A percentile compares a stretch with the other conserved stretches of the same genome.
Conservation (phyloP, 2,113 vertebrate genomes). For the Myanophis thanlyinensis region DNA sequence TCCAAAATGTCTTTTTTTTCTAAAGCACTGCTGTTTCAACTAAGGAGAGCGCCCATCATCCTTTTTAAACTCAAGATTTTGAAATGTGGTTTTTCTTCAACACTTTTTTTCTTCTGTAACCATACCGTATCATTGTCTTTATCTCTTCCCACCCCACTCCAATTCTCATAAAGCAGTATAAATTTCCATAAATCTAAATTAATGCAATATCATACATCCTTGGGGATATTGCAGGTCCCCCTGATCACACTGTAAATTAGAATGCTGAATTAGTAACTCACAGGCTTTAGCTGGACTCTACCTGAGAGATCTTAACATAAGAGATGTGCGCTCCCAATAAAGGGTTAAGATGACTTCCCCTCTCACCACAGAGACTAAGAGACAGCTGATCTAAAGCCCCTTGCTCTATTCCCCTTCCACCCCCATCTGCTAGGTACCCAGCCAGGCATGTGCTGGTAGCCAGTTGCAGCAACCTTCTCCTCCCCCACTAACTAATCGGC, state of each 20-base stretch:
- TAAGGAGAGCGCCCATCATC: background rate
- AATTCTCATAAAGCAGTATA: conserved; percentile 30
- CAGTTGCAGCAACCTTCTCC: conserved; percentile 23
- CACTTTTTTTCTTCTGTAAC: background rate
- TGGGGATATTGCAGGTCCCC: background rate
- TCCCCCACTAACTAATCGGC: conserved; percentile 8
- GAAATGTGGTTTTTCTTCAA: background rate
- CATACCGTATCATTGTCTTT: background rate
- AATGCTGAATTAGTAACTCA: background rate
- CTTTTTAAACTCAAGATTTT: background rate
- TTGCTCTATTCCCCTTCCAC: background rate
- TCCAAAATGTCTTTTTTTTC: background rate
- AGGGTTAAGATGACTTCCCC: background rate
- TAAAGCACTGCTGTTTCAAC: background rate
- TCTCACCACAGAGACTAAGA: background rate
- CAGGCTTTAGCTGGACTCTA: background rate
- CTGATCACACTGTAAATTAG: background rate
- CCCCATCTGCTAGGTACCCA: background rate
- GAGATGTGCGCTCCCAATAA: background rate
- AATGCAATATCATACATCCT: background rate
- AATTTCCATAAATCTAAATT: background rate
- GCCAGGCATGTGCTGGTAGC: conserved; percentile 28
- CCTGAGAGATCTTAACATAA: background rate
- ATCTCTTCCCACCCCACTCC: too few species aligned
- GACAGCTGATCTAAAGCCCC: conserved; percentile 17